phyloP scores from a whole-genome alignment of 2,888 invertebrate species.

The Caenorhabditis uteleia region DNA sequence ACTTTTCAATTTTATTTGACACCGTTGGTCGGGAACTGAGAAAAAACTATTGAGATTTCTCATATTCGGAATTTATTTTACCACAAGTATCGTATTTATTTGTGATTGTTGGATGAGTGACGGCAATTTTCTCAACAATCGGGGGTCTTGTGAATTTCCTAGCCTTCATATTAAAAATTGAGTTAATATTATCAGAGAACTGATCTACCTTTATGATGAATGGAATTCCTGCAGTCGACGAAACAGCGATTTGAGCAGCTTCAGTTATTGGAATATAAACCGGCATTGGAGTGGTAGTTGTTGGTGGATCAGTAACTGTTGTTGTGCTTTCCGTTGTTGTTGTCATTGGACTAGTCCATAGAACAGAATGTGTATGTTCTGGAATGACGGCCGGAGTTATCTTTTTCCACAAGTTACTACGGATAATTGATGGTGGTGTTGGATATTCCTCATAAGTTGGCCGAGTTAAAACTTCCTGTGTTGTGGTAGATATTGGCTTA shows the following conservation, averaged over 20 bases:
- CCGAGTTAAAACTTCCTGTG: neutral
- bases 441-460: neutral
- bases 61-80: conserved; percentile 3
- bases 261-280: conserved; percentile 14
- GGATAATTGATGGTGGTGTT: conserved; percentile 14
- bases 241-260: too few species aligned
- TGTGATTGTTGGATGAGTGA: conserved; percentile 20
- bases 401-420: conserved; percentile 32
- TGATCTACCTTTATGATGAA: conserved; percentile 28
- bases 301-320: conserved; percentile 3
- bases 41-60: neutral
- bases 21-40: conserved; percentile 52
- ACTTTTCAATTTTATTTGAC: conserved; percentile 46
- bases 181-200: conserved; percentile 1
- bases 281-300: conserved; percentile 3
- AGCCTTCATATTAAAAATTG: conserved; percentile 25
- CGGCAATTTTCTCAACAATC: conserved; percentile 32
- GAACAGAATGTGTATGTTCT: conserved; percentile 25
- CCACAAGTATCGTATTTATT: conserved; percentile 41
- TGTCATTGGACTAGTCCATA: conserved; percentile 22
- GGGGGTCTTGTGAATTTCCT: conserved; percentile 37
- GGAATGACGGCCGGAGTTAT: conserved; percentile 26
- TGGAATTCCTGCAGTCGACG: conserved; percentile 28
- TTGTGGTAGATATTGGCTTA: conserved; percentile 2
- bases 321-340: conserved; percentile 5